These are phyloP conservation scores for Pterostichus niger DNA, from an alignment of 2,888 invertebrate genomes.

Conservation along the genomic window DNA sequence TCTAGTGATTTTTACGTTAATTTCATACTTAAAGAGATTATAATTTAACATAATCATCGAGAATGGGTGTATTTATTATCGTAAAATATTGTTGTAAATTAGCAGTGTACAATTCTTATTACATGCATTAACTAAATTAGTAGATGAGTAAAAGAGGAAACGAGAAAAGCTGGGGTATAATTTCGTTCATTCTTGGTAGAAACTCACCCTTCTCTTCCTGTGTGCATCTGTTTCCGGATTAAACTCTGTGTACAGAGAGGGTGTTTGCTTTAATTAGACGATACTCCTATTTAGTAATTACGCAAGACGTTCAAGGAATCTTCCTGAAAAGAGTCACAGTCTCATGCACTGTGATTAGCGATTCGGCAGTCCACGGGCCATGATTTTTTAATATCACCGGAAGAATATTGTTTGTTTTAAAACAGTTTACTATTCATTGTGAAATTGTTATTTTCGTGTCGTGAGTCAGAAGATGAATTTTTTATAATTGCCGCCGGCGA, in stretches of 20 bases:
- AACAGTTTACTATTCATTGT: slow-evolving; percentile 59
- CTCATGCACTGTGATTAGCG: slow-evolving; percentile 43
- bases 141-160: slow-evolving; percentile 63
- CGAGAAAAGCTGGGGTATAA: slow-evolving; percentile 35
- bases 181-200: slow-evolving; percentile 60
- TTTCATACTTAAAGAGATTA: too few species aligned
- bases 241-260: slow-evolving; percentile 62
- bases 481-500: slow-evolving; percentile 47
- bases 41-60: too few species aligned
- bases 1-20: too few species aligned
- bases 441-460: slow-evolving; percentile 38
- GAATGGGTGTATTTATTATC: background rate
- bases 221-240: slow-evolving; percentile 38
- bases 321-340: slow-evolving; percentile 52
- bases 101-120: background rate
- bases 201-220: slow-evolving; percentile 6
- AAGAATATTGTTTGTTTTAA: slow-evolving; percentile 60
- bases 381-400: slow-evolving; percentile 64
- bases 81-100: background rate
- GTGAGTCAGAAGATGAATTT: slow-evolving; percentile 47
- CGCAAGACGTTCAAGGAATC: slow-evolving; percentile 1
- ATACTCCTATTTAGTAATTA: slow-evolving; percentile 62
- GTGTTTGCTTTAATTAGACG: slow-evolving; percentile 67
- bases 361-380: slow-evolving; percentile 47
- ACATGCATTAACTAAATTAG: slow-evolving; percentile 61